These are phyloP conservation scores for Ctenopoma kingsleyae DNA, from an alignment of 2,797 vertebrate species.

Conservation along the genomic window DNA sequence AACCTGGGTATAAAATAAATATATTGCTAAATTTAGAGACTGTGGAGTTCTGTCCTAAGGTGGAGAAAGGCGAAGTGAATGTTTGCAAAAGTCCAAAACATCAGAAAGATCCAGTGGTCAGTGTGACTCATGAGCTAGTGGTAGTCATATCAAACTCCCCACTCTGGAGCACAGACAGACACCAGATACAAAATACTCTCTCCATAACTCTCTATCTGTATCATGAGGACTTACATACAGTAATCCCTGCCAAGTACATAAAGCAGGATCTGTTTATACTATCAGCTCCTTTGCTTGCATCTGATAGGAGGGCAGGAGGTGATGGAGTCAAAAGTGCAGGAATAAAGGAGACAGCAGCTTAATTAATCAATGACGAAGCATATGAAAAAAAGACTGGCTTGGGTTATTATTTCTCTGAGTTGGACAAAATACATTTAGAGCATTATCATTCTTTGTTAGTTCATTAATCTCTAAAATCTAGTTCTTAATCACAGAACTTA, in stretches of 20 bases:
- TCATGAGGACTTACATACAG: slow-evolving; percentile 39
- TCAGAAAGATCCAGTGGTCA: slow-evolving; percentile 38
- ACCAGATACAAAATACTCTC: slow-evolving; percentile 9
- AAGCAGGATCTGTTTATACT: slow-evolving; percentile 46
- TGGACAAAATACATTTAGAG: slow-evolving; percentile 26
- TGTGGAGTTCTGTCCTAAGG: neutral
- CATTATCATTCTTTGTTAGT: neutral
- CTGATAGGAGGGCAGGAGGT: slow-evolving; percentile 29
- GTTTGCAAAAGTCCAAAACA: slow-evolving; percentile 47
- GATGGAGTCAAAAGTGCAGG: slow-evolving; percentile 16
- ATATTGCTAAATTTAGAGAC: too few relatives aligned
- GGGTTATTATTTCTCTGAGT: slow-evolving; percentile 42
- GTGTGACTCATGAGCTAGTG: slow-evolving; percentile 40
- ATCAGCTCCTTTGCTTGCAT: slow-evolving; percentile 23
- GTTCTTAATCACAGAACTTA: slow-evolving; percentile 22
- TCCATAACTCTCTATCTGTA: slow-evolving; percentile 15
- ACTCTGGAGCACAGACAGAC: slow-evolving; percentile 19
- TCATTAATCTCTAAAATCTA: slow-evolving; percentile 34
- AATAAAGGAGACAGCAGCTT: slow-evolving; percentile 38
- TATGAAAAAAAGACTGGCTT: slow-evolving; percentile 37
- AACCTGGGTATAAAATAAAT: too few relatives aligned
- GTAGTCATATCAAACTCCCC: slow-evolving; percentile 56
- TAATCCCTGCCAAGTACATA: slow-evolving; percentile 36
- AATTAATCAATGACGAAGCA: slow-evolving; percentile 58
- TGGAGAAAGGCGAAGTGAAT: slow-evolving; percentile 11